These are phyloP conservation scores for Urechis unicinctus DNA, from an alignment of 2,888 invertebrate species.

Conservation along the genomic window DNA sequence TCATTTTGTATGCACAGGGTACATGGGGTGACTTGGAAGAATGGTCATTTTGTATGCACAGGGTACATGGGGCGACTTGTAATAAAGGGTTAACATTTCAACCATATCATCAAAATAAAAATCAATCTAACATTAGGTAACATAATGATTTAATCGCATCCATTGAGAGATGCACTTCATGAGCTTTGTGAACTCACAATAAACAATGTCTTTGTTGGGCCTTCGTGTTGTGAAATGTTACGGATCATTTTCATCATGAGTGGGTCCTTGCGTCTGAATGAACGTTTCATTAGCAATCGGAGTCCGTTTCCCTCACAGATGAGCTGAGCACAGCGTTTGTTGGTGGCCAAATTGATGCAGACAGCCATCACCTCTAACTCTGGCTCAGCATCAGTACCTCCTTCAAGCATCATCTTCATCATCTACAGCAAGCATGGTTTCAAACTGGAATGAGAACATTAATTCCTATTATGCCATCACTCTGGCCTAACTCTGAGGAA, in stretches of 20 bases:
- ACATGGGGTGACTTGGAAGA: too few species aligned
- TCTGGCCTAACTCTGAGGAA: too few species aligned
- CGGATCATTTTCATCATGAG: constrained; percentile 87
- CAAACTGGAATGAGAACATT: constrained; percentile 1
- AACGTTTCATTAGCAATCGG: constrained; percentile 76
- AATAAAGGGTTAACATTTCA: too few species aligned
- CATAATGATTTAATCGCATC: neutral
- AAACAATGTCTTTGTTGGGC: constrained; percentile 70
- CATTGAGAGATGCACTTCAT: neutral
- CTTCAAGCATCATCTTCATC: constrained; percentile 51
- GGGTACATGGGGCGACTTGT: too few species aligned
- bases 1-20: too few species aligned
- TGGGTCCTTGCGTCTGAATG: constrained; percentile 78
- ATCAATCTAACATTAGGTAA: neutral
- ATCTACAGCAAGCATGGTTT: constrained; percentile 43
- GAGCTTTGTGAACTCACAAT: too few species aligned
- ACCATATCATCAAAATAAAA: too few species aligned
- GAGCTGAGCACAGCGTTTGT: constrained; percentile 81
- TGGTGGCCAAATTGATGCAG: constrained; percentile 85
- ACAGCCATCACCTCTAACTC: constrained; percentile 72
- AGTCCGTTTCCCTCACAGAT: constrained; percentile 71
- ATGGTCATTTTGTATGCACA: too few species aligned
- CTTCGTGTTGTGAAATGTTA: constrained; percentile 85
- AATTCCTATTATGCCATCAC: too few species aligned
- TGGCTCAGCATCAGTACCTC: constrained; percentile 30